Evolutionary conservation across 2,797 vertebrate species (phyloP).

Genomic region (Alca torda): DNA sequence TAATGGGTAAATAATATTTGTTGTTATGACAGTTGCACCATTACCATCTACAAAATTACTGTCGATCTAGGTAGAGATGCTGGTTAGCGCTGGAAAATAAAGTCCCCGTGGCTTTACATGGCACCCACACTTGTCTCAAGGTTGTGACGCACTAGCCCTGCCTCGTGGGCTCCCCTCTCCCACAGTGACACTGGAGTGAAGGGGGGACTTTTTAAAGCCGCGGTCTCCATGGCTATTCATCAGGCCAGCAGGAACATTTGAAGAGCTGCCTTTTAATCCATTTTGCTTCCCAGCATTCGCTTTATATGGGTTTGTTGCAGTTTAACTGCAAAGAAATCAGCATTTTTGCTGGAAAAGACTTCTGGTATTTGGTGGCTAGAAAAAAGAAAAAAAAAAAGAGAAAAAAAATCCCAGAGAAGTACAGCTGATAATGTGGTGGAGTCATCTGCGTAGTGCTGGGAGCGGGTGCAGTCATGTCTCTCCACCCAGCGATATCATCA

Average conservation of each 20-base stretch:
- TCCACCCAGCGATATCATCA: not conserved
- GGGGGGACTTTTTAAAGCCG: not conserved
- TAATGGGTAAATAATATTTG: not conserved
- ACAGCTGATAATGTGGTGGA: not conserved
- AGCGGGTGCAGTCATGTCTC: not conserved
- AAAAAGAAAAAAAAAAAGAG: not conserved
- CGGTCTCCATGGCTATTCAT: not conserved
- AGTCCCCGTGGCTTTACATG: fast-evolving
- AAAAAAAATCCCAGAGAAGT: not conserved
- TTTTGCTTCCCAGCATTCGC: not conserved
- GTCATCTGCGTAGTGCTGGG: not conserved
- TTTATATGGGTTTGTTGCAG: not conserved
- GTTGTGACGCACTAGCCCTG: not conserved
- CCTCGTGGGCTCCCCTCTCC: not conserved
- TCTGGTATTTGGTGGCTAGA: not conserved
- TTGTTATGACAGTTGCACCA: not conserved
- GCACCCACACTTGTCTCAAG: not conserved
- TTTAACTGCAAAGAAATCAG: not conserved
- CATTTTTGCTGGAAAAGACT: not conserved
- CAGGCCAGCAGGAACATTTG: not conserved
- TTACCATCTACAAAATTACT: not conserved
- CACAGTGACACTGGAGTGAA: not conserved
- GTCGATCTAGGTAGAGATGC: not conserved
- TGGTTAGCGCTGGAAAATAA: not conserved
- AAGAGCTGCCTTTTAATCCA: not conserved